Evolutionary conservation across 2,113 vertebrate species (phyloP).

Genomic region (Callithrix jacchus): DNA sequence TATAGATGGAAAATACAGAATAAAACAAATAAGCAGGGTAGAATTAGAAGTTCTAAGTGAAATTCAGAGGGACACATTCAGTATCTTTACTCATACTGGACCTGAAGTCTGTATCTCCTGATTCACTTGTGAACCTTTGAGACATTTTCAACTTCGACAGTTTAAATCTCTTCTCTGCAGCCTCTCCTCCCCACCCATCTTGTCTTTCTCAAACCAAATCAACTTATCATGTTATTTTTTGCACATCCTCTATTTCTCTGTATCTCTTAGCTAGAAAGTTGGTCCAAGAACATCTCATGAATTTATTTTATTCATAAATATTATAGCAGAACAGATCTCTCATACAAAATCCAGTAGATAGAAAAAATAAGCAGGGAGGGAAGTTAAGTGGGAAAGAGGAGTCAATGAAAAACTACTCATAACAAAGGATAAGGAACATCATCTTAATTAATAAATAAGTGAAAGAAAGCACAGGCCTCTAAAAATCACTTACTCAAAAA

Average conservation of each 20-base stretch:
- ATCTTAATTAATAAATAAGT: neutral
- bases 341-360: neutral
- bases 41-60: neutral
- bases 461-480: neutral
- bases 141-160: neutral
- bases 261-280: neutral
- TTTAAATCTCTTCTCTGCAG: neutral
- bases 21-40: neutral
- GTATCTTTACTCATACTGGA: neutral
- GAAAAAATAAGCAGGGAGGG: neutral
- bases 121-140: neutral
- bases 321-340: neutral
- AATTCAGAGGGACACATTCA: neutral
- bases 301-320: conserved; percentile 27
- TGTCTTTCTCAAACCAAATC: neutral
- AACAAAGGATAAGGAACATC: neutral
- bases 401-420: neutral
- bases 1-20: neutral
- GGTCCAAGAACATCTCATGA: neutral
- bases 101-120: neutral
- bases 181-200: neutral
- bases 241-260: neutral
- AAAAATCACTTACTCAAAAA: neutral
- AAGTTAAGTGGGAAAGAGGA: neutral
- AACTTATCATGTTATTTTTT: neutral